Evolutionary conservation across 2,888 invertebrate species (phyloP).

Genomic region (Andrena praecox): DNA sequence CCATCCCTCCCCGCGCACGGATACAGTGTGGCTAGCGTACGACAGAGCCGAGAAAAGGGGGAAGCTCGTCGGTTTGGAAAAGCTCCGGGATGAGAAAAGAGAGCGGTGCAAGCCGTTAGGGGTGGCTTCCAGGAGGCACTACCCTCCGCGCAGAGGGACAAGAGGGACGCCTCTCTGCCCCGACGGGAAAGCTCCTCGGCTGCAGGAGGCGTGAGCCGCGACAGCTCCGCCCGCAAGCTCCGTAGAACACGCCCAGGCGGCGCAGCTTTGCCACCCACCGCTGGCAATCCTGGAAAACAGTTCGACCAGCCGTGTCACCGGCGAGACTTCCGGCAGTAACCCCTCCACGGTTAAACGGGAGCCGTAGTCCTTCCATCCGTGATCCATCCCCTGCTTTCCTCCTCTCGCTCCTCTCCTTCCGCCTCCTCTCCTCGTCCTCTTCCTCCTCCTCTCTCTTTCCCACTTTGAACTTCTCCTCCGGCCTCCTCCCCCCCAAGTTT

Average conservation of each 20-base stretch:
- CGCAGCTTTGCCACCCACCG: conserved; percentile 65
- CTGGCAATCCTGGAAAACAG: conserved; percentile 69
- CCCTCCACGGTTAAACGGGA: conserved; percentile 57
- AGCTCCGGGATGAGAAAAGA: conserved; percentile 65
- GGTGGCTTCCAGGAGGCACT: conserved; percentile 43
- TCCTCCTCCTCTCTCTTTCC: background rate
- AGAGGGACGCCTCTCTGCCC: conserved; percentile 45
- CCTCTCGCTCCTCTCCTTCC: background rate
- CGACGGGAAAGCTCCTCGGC: conserved; percentile 57
- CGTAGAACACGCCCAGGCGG: conserved; percentile 76
- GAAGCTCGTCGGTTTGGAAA: conserved; percentile 61
- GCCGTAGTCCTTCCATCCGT: conserved; percentile 63
- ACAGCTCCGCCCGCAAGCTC: conserved; percentile 83
- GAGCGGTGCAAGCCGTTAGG: conserved; percentile 39
- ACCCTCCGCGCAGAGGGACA: conserved; percentile 39
- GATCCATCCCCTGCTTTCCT: conserved; percentile 50
- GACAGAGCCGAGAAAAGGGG: conserved; percentile 42
- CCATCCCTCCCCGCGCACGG: conserved; percentile 7
- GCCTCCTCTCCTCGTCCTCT: conserved; percentile 8
- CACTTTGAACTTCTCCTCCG: conserved; percentile 25
- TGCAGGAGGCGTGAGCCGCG: conserved; percentile 76
- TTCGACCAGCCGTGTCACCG: conserved; percentile 61
- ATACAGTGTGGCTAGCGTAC: conserved; percentile 2
- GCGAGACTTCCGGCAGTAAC: conserved; percentile 63
- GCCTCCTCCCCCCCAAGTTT: conserved; percentile 60